phyloP scores from a whole-genome alignment of 2,888 invertebrate genomes.

The Ormyrus rosae region DNA sequence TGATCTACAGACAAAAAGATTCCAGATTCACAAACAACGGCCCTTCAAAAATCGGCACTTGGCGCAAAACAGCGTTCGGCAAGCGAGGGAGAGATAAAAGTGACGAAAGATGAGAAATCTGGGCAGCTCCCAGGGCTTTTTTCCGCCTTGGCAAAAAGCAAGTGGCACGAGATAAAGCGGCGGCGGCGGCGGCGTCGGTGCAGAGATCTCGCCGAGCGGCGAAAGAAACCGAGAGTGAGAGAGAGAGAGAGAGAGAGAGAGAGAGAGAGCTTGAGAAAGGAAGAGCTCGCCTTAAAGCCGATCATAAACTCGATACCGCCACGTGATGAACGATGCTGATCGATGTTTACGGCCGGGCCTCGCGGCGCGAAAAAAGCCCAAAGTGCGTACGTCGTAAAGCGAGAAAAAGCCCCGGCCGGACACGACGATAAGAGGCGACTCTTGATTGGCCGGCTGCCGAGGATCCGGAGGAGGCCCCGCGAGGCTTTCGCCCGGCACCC shows the following conservation, averaged over 20 bases:
- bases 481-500: neutral
- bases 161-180: neutral
- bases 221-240: constrained; percentile 17
- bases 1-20: too few species aligned
- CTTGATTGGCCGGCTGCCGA: constrained; percentile 15
- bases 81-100: constrained; percentile 20
- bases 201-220: too few species aligned
- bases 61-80: neutral
- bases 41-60: neutral
- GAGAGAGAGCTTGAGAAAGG: neutral
- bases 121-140: neutral
- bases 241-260: constrained; percentile 10
- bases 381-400: constrained; percentile 31
- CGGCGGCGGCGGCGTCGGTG: too few species aligned
- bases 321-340: constrained; percentile 63
- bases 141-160: neutral
- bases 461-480: neutral
- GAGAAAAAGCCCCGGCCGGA: constrained; percentile 19
- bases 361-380: constrained; percentile 38
- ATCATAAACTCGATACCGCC: constrained; percentile 63
- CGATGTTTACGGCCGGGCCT: constrained; percentile 62
- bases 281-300: constrained; percentile 57
- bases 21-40: neutral
- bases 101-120: constrained; percentile 9
- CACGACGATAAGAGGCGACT: constrained; percentile 27